These are phyloP conservation scores for Hedychridium roseum DNA, from an alignment of 2,888 invertebrate genomes.

Conservation along the genomic window DNA sequence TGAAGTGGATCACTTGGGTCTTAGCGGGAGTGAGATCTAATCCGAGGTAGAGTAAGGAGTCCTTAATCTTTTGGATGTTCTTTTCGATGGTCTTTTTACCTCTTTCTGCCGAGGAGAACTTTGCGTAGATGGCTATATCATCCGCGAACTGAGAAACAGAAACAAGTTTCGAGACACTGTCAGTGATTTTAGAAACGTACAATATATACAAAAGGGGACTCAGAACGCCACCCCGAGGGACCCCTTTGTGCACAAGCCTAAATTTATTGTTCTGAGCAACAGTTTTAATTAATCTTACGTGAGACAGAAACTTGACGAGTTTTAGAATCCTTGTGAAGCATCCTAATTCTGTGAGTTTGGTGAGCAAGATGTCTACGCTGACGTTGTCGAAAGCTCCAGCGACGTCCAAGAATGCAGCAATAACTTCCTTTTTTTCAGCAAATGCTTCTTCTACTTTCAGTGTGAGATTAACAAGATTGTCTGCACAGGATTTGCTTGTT, in stretches of 20 bases:
- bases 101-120: background rate
- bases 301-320: conserved; percentile 4
- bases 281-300: background rate
- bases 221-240: conserved; percentile 11
- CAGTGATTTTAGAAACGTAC: conserved; percentile 8
- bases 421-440: background rate
- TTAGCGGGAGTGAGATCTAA: background rate
- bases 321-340: background rate
- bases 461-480: background rate
- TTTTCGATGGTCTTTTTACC: background rate
- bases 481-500: conserved; percentile 6
- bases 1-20: background rate
- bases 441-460: background rate
- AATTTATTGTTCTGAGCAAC: background rate
- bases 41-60: background rate
- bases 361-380: background rate
- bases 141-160: background rate
- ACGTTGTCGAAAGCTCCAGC: conserved; percentile 5
- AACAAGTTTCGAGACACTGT: conserved; percentile 1
- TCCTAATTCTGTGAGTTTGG: background rate
- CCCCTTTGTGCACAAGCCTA: background rate
- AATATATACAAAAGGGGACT: conserved; percentile 18
- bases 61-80: background rate
- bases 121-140: background rate
- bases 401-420: conserved; percentile 5